Percentiles rank a stretch among this genome's conserved stretches.
Evolutionary conservation across 2,888 invertebrate species (phyloP).

Genomic region (Homarus gammarus): DNA sequence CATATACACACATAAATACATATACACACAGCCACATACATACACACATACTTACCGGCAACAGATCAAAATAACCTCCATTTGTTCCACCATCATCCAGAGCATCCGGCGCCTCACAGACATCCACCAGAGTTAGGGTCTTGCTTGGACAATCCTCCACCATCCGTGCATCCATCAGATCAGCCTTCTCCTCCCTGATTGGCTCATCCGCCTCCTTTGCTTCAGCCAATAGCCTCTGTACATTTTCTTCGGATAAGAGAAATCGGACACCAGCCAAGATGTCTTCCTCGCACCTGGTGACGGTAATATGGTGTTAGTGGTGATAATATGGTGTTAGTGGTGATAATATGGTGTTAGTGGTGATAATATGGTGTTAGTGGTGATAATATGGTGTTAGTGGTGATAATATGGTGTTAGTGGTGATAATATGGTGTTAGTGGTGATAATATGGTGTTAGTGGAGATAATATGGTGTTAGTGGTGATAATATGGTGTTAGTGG

Average conservation of each 20-base stretch:
- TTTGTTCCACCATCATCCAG: conserved; percentile 39
- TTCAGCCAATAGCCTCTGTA: conserved; percentile 31
- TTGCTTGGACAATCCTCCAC: too few species aligned
- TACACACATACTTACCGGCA: conserved; percentile 60
- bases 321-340: too few species aligned
- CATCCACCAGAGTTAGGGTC: too few species aligned
- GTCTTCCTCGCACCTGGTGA: conserved; percentile 57
- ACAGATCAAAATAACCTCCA: conserved; percentile 68
- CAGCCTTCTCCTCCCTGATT: conserved; percentile 49
- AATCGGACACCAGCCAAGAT: conserved; percentile 57
- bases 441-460: too few species aligned
- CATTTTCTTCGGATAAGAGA: conserved; percentile 53
- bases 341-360: too few species aligned
- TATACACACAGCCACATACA: too few species aligned
- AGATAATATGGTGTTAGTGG: too few species aligned
- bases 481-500: conserved; percentile 9
- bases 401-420: too few species aligned
- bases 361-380: too few species aligned
- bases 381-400: too few species aligned
- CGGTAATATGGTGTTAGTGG: not conserved
- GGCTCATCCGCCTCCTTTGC: not conserved
- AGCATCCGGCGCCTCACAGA: conserved; percentile 1
- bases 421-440: too few species aligned
- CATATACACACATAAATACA: too few species aligned
- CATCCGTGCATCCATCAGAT: not conserved